phyloP scores from a whole-genome alignment of 2,888 invertebrate genomes.

The Machimus atricapillus region DNA sequence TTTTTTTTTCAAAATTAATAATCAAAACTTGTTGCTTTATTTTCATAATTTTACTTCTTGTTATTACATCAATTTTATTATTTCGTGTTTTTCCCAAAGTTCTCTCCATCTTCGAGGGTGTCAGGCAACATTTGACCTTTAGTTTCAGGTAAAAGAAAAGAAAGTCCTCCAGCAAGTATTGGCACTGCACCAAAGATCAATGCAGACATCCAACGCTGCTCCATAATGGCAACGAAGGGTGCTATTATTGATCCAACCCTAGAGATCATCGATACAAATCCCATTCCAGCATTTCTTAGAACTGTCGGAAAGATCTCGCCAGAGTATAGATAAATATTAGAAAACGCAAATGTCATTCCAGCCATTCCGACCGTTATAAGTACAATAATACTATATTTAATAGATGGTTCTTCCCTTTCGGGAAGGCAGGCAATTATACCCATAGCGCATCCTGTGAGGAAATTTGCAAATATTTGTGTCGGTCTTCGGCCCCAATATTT shows the following conservation, averaged over 20 bases:
- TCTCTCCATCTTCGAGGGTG: constrained; percentile 81
- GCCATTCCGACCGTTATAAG: constrained; percentile 79
- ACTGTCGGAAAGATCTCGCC: constrained; percentile 91
- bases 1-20: too few relatives aligned
- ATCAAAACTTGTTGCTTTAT: too few relatives aligned
- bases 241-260: constrained; percentile 86
- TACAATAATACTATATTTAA: constrained; percentile 66
- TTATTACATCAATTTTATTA: neutral
- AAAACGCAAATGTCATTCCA: constrained; percentile 83
- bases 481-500: constrained; percentile 71
- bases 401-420: constrained; percentile 41
- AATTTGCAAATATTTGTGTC: constrained; percentile 70
- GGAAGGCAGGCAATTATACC: constrained; percentile 70
- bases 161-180: constrained; percentile 72
- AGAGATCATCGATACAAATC: constrained; percentile 84
- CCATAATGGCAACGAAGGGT: constrained; percentile 72
- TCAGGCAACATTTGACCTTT: constrained; percentile 70
- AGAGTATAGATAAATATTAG: constrained; percentile 85
- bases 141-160: constrained; percentile 72
- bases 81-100: constrained; percentile 62
- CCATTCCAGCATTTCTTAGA: constrained; percentile 85
- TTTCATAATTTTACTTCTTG: too few relatives aligned
- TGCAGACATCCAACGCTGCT: constrained; percentile 72
- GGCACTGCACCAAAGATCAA: constrained; percentile 76
- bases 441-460: constrained; percentile 69